Evolutionary conservation across 2,888 invertebrate genomes (phyloP).

Genomic region (Aphidius colemani): DNA sequence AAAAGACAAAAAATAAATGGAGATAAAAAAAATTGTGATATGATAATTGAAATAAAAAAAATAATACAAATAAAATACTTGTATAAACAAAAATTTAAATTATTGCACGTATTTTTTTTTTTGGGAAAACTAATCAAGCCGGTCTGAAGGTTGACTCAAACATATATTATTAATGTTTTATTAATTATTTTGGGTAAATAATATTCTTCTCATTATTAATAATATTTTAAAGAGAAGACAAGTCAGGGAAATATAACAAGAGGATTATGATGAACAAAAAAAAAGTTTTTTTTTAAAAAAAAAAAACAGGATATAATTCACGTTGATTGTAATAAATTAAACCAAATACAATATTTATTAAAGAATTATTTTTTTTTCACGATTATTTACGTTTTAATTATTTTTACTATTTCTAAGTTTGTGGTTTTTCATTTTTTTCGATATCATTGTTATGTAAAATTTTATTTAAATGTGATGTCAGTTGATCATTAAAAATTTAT

Average conservation of each 20-base stretch:
- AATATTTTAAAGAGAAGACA: slow-evolving; percentile 1
- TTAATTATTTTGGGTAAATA: slow-evolving; percentile 13
- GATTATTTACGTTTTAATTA: slow-evolving; percentile 37
- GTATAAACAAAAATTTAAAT: slow-evolving; percentile 29
- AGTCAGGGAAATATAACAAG: slow-evolving; percentile 34
- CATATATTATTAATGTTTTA: slow-evolving; percentile 12
- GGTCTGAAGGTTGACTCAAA: slow-evolving; percentile 42
- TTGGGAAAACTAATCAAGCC: slow-evolving; percentile 30
- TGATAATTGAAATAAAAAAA: not conserved
- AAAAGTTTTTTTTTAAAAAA: slow-evolving; percentile 48
- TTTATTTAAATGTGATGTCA: slow-evolving; percentile 2
- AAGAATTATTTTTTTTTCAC: slow-evolving; percentile 43
- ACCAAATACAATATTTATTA: slow-evolving; percentile 50
- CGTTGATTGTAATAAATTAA: slow-evolving; percentile 54
- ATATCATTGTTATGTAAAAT: slow-evolving; percentile 40
- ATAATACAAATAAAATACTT: slow-evolving; percentile 11
- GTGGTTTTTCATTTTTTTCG: slow-evolving; percentile 43
- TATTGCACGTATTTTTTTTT: slow-evolving; percentile 40
- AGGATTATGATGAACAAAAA: slow-evolving; percentile 40
- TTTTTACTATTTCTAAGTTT: slow-evolving; percentile 37
- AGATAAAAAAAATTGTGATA: slow-evolving; percentile 16
- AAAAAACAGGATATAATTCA: slow-evolving; percentile 33
- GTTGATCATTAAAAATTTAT: not conserved
- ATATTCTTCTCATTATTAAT: slow-evolving; percentile 9
- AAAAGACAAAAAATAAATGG: slow-evolving; percentile 13